Conservation (phyloP, 2,797 vertebrate genomes). For the Linurgus olivaceus region DNA sequence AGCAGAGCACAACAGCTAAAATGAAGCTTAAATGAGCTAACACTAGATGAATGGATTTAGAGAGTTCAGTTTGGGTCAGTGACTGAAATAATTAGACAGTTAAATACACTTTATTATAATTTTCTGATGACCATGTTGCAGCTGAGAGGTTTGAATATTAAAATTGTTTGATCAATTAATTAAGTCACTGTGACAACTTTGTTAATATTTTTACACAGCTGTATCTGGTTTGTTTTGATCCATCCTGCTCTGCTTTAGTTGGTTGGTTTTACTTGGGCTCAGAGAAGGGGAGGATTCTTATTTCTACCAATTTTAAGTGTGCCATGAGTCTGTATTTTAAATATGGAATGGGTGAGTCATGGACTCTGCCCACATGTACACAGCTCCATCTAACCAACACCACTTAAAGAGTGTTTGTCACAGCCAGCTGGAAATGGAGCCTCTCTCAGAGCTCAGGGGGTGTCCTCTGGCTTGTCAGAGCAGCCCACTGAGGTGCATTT, state of each 20-base stretch:
- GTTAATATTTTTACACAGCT: not conserved
- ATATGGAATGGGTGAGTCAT: not conserved
- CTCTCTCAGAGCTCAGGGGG: not conserved
- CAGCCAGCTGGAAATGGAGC: not conserved
- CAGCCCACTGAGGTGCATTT: not conserved
- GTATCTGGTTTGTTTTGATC: not conserved
- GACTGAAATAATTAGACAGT: not conserved
- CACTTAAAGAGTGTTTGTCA: not conserved
- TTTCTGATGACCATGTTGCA: not conserved
- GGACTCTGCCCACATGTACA: rapidly evolving
- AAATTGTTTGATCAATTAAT: not conserved
- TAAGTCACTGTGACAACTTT: not conserved
- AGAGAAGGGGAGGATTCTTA: not conserved
- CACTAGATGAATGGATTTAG: not conserved
- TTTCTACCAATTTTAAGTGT: not conserved
- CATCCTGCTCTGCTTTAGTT: not conserved
- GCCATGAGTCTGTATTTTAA: not conserved
- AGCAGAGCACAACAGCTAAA: not conserved
- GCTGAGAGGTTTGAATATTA: not conserved
- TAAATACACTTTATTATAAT: not conserved
- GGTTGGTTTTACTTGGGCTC: not conserved
- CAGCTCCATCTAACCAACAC: rapidly evolving
- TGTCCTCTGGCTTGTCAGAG: not conserved
- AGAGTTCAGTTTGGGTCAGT: not conserved
- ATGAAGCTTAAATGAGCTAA: not conserved